Conservation (phyloP, 2,113 vertebrate genomes). For the Myrmecophaga tridactyla region DNA sequence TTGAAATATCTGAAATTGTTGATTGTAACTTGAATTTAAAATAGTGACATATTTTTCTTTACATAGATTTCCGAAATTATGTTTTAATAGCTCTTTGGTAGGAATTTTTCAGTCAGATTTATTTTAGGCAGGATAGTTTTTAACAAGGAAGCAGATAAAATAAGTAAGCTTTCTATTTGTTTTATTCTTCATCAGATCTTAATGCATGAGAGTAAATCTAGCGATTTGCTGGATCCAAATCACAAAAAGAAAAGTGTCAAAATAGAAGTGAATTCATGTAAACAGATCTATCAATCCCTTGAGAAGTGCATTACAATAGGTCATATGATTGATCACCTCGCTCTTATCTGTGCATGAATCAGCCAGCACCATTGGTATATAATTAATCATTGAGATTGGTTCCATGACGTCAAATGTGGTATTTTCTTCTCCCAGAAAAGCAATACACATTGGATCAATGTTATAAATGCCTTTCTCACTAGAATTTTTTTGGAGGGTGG, state of each 20-base stretch:
- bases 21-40: neutral
- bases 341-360: neutral
- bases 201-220: neutral
- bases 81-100: neutral
- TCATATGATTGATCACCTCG: neutral
- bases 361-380: neutral
- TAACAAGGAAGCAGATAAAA: neutral
- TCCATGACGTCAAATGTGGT: neutral
- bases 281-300: neutral
- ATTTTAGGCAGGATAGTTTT: neutral
- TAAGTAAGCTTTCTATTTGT: neutral
- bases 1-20: neutral
- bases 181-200: neutral
- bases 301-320: neutral
- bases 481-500: neutral
- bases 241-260: neutral
- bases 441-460: neutral
- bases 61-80: neutral
- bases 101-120: neutral
- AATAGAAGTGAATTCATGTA: neutral
- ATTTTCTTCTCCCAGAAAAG: neutral
- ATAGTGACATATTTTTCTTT: neutral
- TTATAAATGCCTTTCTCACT: neutral
- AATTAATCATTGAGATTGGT: neutral
- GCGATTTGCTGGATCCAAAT: neutral